Base-by-base conservation (phyloP, 2,113 vertebrate species). In the Aspiorhynchus laticeps region DNA sequence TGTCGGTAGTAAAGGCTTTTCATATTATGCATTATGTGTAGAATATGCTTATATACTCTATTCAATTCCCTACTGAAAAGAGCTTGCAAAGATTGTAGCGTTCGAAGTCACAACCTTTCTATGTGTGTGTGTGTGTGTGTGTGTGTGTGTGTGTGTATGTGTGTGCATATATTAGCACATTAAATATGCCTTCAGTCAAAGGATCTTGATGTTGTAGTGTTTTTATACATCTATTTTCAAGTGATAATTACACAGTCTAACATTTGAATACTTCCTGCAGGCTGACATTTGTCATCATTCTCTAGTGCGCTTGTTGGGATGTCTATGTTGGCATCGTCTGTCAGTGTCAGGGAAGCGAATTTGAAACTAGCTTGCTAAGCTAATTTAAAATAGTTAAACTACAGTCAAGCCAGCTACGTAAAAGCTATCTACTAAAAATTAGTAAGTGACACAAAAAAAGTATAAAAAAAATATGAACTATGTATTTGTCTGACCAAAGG, bases 211-310 rank as follows among this genome's bases (percentile, higher is more conserved):
- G 36, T 84, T 73, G 43, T 59, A 26, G 31, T 77, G 46, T 74
- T 85, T 38, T 85, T 76, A 28, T 43, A 76, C 15, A 31, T 77
- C 83, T 76, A 31, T 80, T 59, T 81, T 82, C 26, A 46, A 46
- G 56, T 61, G 53, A 61, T 80, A 80, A 80, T 80, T 61, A 75
- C n/a, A 63, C 33, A 61, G 78, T 63, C 21, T 61, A 38, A 28
- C 31, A 19, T 80, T 80, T 63, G 15, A 82, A 82, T 46, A 43
- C 61, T 82, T 82, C 80, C 80, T 46, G 59, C n/a, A 1, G 80
- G 8, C 11, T 82, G 38, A 46, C 14, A 26, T 65, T 43, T 65
- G 59, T 65, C 41, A 21, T 65, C n/a, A 2, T 28, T 81, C 14
- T 65, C 38, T 21, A 67, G 48, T 17, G 33, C 19, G 3, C 17